Conservation (phyloP, 2,113 vertebrate genomes). For the Dolichotis patagonum region DNA sequence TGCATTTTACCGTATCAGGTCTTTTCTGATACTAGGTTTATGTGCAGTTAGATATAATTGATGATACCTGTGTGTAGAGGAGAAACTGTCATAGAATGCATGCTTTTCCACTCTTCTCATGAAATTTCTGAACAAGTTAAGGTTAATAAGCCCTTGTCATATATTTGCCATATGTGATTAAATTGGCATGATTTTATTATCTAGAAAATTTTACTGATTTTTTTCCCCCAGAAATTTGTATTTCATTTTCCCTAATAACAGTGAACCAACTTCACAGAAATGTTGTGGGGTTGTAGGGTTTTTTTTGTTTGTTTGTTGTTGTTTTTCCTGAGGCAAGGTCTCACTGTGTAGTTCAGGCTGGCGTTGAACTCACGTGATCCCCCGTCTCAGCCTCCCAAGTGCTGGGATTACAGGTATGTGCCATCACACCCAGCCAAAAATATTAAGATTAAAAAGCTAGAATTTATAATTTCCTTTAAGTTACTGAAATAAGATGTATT, state of each 20-base stretch:
- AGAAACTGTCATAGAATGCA: neutral
- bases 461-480: slow-evolving; percentile 16
- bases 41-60: neutral
- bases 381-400: too few relatives aligned
- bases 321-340: too few relatives aligned
- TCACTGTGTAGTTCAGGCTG: too few relatives aligned
- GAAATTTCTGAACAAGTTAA: slow-evolving; percentile 29
- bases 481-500: slow-evolving; percentile 26
- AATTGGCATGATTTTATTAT: slow-evolving; percentile 26
- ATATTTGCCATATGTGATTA: slow-evolving; percentile 13
- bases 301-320: too few relatives aligned
- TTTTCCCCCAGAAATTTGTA: neutral
- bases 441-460: slow-evolving; percentile 3
- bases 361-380: too few relatives aligned
- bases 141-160: neutral
- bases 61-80: neutral
- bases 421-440: neutral
- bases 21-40: neutral
- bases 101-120: neutral
- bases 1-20: neutral
- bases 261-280: slow-evolving; percentile 18
- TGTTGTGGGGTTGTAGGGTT: neutral
- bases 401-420: too few relatives aligned
- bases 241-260: neutral
- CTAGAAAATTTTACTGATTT: neutral